phyloP scores from a whole-genome alignment of 2,888 invertebrate genomes.

The Syrista parreyssii region DNA sequence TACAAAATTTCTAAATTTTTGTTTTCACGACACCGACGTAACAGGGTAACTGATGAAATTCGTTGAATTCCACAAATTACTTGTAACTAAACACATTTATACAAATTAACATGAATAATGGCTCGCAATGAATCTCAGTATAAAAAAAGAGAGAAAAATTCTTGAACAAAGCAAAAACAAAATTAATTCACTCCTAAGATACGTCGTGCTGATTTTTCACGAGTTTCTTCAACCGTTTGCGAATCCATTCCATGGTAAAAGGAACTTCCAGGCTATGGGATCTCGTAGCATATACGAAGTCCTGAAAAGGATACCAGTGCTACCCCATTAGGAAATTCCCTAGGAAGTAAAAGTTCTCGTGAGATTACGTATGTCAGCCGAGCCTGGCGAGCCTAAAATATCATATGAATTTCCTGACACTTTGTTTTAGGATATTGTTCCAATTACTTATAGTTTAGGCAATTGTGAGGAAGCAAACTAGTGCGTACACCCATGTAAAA shows the following conservation, averaged over 20 bases:
- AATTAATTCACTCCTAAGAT: not conserved
- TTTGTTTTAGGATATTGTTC: not conserved
- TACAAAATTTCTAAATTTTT: no score
- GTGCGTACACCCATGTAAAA: not conserved
- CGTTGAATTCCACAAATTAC: no score
- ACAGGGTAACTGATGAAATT: no score
- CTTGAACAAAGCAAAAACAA: not conserved
- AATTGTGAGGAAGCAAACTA: not conserved
- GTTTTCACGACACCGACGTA: no score
- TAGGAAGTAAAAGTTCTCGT: not conserved
- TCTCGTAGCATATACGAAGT: not conserved
- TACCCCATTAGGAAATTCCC: not conserved
- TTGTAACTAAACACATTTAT: no score
- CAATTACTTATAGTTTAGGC: no score
- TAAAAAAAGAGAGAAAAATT: not conserved
- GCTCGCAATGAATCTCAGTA: no score
- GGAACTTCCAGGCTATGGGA: not conserved
- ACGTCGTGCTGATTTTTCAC: not conserved
- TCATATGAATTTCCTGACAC: not conserved
- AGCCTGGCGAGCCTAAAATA: not conserved
- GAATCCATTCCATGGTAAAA: not conserved
- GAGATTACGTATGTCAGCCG: not conserved
- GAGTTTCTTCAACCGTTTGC: not conserved
- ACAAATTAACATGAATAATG: no score
- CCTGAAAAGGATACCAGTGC: not conserved